Evolutionary conservation across 2,113 vertebrate genomes (phyloP).

Genomic region (Psilopsiagon aurifrons): DNA sequence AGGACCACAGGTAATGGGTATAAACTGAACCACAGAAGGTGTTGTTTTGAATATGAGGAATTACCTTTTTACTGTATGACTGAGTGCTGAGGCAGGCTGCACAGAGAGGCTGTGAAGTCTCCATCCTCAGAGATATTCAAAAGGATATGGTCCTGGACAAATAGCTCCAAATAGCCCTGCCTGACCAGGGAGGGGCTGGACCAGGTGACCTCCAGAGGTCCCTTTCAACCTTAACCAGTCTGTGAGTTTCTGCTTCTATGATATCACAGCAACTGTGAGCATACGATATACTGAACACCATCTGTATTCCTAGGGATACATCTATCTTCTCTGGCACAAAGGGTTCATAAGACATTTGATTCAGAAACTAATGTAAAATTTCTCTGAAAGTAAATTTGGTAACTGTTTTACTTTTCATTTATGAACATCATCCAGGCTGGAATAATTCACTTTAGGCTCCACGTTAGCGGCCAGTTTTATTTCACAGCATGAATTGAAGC

Average conservation of each 20-base stretch:
- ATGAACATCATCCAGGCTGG: background rate
- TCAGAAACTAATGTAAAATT: background rate
- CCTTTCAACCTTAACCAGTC: background rate
- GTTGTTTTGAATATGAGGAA: background rate
- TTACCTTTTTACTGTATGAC: background rate
- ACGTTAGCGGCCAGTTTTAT: slow-evolving; percentile 9
- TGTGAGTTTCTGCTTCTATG: background rate
- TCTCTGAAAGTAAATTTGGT: slow-evolving; percentile 22
- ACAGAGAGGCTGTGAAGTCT: background rate
- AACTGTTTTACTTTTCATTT: slow-evolving; percentile 10
- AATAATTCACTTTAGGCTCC: background rate
- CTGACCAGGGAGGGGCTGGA: background rate
- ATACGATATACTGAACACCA: background rate
- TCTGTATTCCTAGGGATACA: background rate
- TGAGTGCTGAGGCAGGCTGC: background rate
- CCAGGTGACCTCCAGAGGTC: background rate
- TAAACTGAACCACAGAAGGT: background rate
- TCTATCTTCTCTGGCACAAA: background rate
- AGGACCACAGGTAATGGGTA: background rate
- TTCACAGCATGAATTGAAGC: slow-evolving; percentile 10
- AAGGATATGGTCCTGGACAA: background rate
- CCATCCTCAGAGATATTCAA: background rate
- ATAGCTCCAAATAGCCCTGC: background rate
- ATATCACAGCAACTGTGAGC: background rate
- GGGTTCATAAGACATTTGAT: background rate